These are phyloP conservation scores for Germaria angustata DNA, from an alignment of 2,888 invertebrate species.

Conservation along the genomic window DNA sequence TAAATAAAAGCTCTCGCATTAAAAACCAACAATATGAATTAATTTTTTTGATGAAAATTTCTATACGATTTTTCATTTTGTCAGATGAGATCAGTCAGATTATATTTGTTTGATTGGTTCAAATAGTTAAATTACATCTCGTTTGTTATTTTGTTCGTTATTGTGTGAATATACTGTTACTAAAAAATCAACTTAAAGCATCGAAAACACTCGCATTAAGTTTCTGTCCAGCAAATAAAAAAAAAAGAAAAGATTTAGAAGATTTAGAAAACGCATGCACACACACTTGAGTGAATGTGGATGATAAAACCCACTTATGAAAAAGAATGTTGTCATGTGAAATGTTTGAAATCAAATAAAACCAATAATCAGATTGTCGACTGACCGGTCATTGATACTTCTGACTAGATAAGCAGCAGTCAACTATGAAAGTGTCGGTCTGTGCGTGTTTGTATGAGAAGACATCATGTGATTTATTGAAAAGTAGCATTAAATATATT, in stretches of 20 bases:
- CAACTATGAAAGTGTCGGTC: background rate
- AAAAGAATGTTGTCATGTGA: conserved; percentile 19
- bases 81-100: conserved; percentile 58
- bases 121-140: conserved; percentile 44
- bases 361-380: conserved; percentile 56
- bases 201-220: no score
- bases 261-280: conserved; percentile 60
- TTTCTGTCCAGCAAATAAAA: conserved; percentile 48
- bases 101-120: conserved; percentile 53
- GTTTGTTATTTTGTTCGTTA: conserved; percentile 18
- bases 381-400: conserved; percentile 44
- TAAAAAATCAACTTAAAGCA: conserved; percentile 20
- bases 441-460: background rate
- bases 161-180: background rate
- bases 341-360: conserved; percentile 48
- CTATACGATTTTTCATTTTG: conserved; percentile 13
- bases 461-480: conserved; percentile 2
- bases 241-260: conserved; percentile 52
- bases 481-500: background rate
- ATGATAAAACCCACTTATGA: conserved; percentile 30
- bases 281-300: conserved; percentile 47
- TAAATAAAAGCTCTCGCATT: conserved; percentile 26
- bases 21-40: conserved; percentile 52
- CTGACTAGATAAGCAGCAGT: conserved; percentile 24
- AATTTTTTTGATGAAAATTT: conserved; percentile 16